Conservation (phyloP, 2,113 vertebrate genomes). For the Pachycephala philippinensis region DNA sequence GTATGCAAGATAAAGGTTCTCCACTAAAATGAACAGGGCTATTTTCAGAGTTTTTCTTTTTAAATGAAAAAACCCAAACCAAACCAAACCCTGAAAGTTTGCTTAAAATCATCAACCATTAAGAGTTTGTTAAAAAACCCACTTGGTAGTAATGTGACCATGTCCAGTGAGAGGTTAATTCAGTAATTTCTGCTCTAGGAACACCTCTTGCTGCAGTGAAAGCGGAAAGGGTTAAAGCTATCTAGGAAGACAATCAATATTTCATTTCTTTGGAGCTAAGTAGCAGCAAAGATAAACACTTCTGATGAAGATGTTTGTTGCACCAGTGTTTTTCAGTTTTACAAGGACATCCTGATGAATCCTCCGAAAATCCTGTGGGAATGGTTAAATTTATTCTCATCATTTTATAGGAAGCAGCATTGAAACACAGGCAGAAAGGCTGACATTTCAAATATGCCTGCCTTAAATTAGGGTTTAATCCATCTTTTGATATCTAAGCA, state of each 20-base stretch:
- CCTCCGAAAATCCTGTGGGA: not conserved
- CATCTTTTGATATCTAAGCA: not conserved
- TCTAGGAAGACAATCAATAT: not conserved
- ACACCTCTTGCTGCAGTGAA: not conserved
- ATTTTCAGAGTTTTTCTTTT: not conserved
- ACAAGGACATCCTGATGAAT: not conserved
- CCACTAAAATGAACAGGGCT: not conserved
- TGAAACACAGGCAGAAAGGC: not conserved
- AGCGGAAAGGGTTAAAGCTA: not conserved
- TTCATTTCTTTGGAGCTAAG: conserved; percentile 14
- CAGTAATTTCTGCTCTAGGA: not conserved
- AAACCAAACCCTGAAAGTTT: not conserved
- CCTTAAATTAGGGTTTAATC: not conserved
- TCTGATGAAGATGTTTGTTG: not conserved
- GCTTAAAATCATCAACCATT: not conserved
- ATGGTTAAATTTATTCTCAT: not conserved
- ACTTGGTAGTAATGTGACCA: not conserved
- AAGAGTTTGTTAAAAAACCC: not conserved
- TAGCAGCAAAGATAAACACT: not conserved
- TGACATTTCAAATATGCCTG: not conserved
- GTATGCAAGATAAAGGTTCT: not conserved
- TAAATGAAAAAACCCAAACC: not conserved
- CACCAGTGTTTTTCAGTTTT: not conserved
- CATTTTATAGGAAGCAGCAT: not conserved
- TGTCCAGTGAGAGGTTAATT: not conserved